Evolutionary conservation across 2,113 vertebrate species (phyloP), one percentile per base, ranked within the genome.

Genomic region (Stigmatopora nigra): DNA sequence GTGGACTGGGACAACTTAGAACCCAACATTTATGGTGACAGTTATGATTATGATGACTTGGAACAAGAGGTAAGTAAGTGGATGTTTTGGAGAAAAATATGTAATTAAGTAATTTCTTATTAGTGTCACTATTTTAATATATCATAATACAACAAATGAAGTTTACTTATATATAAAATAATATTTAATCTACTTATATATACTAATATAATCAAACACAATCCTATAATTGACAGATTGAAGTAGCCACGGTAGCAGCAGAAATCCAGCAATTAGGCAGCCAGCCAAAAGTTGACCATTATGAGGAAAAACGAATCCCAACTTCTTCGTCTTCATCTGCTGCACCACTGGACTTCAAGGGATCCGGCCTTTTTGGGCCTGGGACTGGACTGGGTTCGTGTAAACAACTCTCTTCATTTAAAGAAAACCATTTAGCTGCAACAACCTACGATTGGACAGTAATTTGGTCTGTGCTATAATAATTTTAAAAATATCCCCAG

Each of bases 11-110:
- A 90, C 1, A 79, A 80, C 64, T 67, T 86, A 47, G 88, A 91
- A 69, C 66, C 89, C 38, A 90, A 85, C 78, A 82, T 70, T 73
- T 91, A 89, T 1, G 88, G 89, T 63, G 86, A 90, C 25, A 81
- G 76, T 41, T 87, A 85, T 0, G 90, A 90, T 73, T 90, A 90
- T 0, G 48, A 86, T 5, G 88, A 90, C 73, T 69, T 87, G 10
- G 86, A 77, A 62, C 83, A 85, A 0, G 87, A 91, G 90, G 87
- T 83, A 66, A 61, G 87, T 83, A 66, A 61, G 61, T 12, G 49
- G 11, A 25, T 4, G 0, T 5, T 14, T 15, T 51, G 25, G 25
- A 2, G 25, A 31, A 46, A 46, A 46, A 46, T 46, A 14, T 16
- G 5, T 5, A 48, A 46, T 46, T 14, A 49, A n/a, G 16, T 17